Evolutionary conservation across 2,113 vertebrate genomes (phyloP).

Genomic region (Myotis lucifugus): DNA sequence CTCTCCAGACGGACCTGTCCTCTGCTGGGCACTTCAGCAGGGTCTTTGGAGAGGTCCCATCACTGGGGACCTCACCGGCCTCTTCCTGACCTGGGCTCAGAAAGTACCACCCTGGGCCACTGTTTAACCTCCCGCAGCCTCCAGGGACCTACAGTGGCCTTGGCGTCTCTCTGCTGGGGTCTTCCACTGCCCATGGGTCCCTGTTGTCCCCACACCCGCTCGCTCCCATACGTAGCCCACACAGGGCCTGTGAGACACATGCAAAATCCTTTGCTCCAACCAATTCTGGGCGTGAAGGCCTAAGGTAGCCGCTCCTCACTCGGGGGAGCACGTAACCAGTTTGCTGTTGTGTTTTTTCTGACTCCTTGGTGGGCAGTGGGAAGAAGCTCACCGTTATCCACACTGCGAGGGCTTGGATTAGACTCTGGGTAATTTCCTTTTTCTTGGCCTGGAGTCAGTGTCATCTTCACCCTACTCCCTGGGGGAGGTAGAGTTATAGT

Average conservation of each 20-base stretch:
- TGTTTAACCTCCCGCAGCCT: background rate
- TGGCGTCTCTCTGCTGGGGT: background rate
- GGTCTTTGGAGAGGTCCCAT: background rate
- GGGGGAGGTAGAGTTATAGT: background rate
- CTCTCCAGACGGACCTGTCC: background rate
- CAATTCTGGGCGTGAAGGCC: background rate
- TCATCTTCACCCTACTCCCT: background rate
- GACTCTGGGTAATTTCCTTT: background rate
- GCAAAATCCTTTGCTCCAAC: background rate
- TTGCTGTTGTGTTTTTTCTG: background rate
- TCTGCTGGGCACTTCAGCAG: too few relatives aligned
- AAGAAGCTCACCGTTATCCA: background rate
- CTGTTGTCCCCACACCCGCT: background rate
- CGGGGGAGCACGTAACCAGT: rapidly evolving
- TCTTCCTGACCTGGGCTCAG: background rate
- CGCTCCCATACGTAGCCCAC: background rate
- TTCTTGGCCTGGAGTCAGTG: background rate
- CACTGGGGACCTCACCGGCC: background rate
- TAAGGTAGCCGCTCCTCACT: background rate
- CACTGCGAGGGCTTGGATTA: background rate
- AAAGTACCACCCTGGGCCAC: rapidly evolving
- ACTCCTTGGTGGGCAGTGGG: background rate
- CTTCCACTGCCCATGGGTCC: background rate
- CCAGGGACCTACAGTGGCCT: background rate
- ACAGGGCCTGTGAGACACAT: rapidly evolving